Percentiles rank a stretch among this genome's conserved stretches.
These are phyloP conservation scores for Tapirus terrestris DNA, from an alignment of 2,113 vertebrate species.

Conservation along the genomic window DNA sequence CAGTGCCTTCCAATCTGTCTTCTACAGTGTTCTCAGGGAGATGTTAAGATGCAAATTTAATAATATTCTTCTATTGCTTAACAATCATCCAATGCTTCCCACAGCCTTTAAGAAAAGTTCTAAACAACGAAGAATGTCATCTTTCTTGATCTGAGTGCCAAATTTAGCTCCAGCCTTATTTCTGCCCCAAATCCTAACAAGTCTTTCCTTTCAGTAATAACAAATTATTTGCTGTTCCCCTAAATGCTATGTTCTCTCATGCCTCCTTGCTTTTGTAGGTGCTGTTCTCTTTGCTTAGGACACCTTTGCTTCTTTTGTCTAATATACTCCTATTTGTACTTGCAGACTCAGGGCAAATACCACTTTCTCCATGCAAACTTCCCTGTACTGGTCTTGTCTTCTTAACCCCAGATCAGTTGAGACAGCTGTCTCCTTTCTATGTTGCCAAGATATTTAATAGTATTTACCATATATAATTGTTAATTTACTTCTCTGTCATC, in stretches of 20 bases:
- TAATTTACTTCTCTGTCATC: not conserved
- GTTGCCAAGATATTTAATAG: not conserved
- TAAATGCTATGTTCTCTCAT: not conserved
- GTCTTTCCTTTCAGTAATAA: not conserved
- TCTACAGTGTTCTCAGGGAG: not conserved
- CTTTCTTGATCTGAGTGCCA: conserved; percentile 1
- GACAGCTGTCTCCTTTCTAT: not conserved
- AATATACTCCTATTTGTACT: not conserved
- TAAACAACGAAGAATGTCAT: not conserved
- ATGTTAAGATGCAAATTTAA: not conserved
- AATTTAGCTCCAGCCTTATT: conserved; percentile 25
- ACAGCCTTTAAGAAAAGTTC: not conserved
- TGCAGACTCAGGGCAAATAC: not conserved
- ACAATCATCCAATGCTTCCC: not conserved
- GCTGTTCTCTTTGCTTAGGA: not conserved
- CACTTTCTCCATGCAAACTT: not conserved
- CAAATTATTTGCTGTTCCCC: not conserved
- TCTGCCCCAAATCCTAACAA: not conserved
- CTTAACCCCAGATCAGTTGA: not conserved
- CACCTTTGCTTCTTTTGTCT: not conserved
- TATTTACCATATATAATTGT: not conserved
- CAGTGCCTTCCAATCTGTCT: not conserved
- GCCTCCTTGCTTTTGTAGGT: not conserved
- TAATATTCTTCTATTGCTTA: not conserved
- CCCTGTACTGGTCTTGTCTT: not conserved